Base-by-base conservation (phyloP, 2,113 vertebrate species). In the Callipepla californica region DNA sequence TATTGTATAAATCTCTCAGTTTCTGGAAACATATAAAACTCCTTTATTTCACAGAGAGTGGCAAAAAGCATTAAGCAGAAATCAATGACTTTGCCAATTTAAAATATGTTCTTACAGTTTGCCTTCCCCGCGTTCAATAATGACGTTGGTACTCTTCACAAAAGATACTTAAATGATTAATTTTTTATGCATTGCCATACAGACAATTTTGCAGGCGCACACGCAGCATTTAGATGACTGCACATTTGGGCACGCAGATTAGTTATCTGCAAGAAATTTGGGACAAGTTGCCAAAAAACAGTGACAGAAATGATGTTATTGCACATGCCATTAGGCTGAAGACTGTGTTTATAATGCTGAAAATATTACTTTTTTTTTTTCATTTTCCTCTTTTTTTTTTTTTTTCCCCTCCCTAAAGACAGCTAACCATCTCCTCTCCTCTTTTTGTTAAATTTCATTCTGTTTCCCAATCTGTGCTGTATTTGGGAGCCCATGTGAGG, bases 1-100 rank as follows among this genome's bases (percentile, higher is more conserved):
- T 97, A 92, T 96, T 97, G 87, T 85, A 85, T 70, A 95, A 96
- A 95, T 72, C 76, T 67, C 93, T 80, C 83, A 55, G 93, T 61
- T 95, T 94, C 80, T 90, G 81, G 67, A 95, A 72, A 80, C 42
- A 47, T 73, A 32, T n/a, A 89, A 94, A 91, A 68, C 44, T 69
- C 50, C 28, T 86, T 78, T 50, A 92, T 80, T 92, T 69, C 92
- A 61, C 11, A 90, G 94, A 83, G 3, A 78, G 34, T 65, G 62
- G 42, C 25, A 87, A 95, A 79, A 19, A 95, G 63, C 70, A 78
- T 90, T 96, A 94, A 96, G 94, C 66, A 92, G 80, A 90, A 95
- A 96, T 85, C 87, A 95, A 38, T 91, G 84, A 53, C 83, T 85
- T 97, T 97, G 83, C 72, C 83, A 68, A 90, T 95, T 92, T 96